Evolutionary conservation across 2,797 vertebrate species (phyloP).

Genomic region (Etheostoma perlongum): DNA sequence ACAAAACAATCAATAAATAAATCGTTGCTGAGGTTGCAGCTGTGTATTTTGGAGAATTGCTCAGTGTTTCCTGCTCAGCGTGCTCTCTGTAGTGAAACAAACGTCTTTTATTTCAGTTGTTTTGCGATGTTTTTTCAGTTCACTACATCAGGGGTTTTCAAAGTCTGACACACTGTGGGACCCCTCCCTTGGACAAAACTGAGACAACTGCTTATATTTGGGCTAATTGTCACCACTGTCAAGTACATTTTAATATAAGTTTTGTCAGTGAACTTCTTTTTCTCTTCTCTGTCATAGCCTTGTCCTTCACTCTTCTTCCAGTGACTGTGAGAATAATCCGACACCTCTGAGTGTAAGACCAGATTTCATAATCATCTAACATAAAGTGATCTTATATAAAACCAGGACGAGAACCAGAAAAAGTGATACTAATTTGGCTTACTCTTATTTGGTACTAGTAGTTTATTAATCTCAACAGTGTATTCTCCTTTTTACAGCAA

Average conservation of each 20-base stretch:
- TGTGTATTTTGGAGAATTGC: conserved; percentile 14
- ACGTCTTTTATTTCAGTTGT: neutral
- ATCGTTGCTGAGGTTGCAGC: neutral
- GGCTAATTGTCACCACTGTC: neutral
- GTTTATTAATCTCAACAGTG: neutral
- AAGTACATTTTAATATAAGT: no score
- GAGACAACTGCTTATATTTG: neutral
- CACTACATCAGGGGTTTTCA: neutral
- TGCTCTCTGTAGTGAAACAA: neutral
- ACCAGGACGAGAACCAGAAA: neutral
- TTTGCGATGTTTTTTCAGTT: neutral
- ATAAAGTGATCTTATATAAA: neutral
- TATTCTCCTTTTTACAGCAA: neutral
- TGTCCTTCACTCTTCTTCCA: neutral
- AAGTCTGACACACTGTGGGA: neutral
- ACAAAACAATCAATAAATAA: conserved; percentile 18
- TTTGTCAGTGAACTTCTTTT: no score
- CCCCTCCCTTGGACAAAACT: neutral
- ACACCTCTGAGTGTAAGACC: neutral
- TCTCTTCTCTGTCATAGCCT: neutral
- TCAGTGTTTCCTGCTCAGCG: neutral
- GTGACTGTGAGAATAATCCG: neutral
- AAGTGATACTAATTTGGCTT: no score
- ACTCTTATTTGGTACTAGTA: neutral
- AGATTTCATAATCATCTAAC: neutral